These are phyloP conservation scores for Merops nubicus DNA, from an alignment of 2,113 vertebrate species.

Conservation along the genomic window DNA sequence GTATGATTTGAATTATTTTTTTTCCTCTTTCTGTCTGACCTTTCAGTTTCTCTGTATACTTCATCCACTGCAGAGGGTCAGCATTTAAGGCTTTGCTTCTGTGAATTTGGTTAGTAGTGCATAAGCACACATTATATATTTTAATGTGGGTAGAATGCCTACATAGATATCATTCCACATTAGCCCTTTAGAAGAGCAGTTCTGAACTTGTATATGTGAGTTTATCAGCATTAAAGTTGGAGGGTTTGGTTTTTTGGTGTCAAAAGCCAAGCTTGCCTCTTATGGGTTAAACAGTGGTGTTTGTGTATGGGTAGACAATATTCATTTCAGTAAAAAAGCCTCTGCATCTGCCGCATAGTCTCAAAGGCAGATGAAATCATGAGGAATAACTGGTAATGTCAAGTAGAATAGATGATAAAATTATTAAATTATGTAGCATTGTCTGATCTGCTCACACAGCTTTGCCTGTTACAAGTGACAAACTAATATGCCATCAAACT, in stretches of 20 bases:
- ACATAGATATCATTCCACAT: not conserved
- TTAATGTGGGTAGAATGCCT: not conserved
- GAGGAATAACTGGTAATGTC: slow-evolving; percentile 61
- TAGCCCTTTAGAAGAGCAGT: not conserved
- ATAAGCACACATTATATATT: not conserved
- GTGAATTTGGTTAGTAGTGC: not conserved
- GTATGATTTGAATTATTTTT: not conserved
- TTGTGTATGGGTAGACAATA: not conserved
- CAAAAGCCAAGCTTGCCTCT: not conserved
- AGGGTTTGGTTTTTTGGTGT: not conserved
- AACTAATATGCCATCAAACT: slow-evolving; percentile 65
- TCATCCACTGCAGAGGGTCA: not conserved
- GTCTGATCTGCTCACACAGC: slow-evolving; percentile 64
- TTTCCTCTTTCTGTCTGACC: not conserved
- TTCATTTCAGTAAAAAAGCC: not conserved
- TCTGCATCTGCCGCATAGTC: not conserved
- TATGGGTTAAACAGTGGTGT: not conserved
- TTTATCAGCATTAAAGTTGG: not conserved
- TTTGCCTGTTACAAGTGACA: slow-evolving; percentile 66
- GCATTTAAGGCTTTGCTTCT: not conserved
- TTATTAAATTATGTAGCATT: slow-evolving; percentile 72
- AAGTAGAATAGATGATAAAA: slow-evolving; percentile 64
- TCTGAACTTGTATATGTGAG: not conserved
- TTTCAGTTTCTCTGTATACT: not conserved
- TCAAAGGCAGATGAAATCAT: slow-evolving; percentile 30